Base-by-base conservation (phyloP, 2,113 vertebrate genomes). In the Poeciliopsis occidentalis region DNA sequence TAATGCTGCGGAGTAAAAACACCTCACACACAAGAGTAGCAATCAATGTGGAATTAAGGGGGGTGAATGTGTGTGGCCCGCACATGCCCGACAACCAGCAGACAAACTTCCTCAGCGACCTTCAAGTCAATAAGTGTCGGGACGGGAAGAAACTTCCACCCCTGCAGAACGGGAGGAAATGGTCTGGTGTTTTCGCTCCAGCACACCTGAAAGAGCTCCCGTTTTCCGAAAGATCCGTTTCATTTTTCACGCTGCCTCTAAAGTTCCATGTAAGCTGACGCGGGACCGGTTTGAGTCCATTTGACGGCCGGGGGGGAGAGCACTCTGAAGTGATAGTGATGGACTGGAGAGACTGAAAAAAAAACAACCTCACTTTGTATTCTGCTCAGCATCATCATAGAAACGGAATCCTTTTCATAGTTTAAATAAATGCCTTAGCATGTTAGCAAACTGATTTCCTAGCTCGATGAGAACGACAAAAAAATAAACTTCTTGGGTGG, bases 121-220 rank as follows among this genome's bases (percentile, higher is more conserved):
- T 84, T 74, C 6, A 26, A 29, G 34, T 79, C 27, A 41, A 47
- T 44, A 63, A 79, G 76, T 34, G 71, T 19, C 66, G 69, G 77
- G 8, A 70, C 13, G 54, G 64, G 30, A 13, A 54, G 66, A 69
- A 82, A 39, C 30, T 57, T n/a, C 51, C 34, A 61, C 66, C 51
- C 66, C 51, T 74, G 31, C 32, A 54, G 65, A 17, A 41, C 68
- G 67, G 26, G 12, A 57, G 39, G 41, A 41, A 8, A 2, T 65
- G 12, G 41, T 27, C 47, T 70, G 44, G 62, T 71, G 75, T 82
- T 79, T 77, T 57, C 31, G 22, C 31, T 69, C 78, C 26, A 15
- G 22, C 34, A 67, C 82, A 78, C 81, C 86, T 90, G 74, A 91
- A 90, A 83, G 83, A 72, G 47, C 19, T 12, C n/a, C 80, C 87